These are phyloP conservation scores for Cataglyphis altisquamis DNA, from an alignment of 2,888 invertebrate genomes.

Conservation along the genomic window DNA sequence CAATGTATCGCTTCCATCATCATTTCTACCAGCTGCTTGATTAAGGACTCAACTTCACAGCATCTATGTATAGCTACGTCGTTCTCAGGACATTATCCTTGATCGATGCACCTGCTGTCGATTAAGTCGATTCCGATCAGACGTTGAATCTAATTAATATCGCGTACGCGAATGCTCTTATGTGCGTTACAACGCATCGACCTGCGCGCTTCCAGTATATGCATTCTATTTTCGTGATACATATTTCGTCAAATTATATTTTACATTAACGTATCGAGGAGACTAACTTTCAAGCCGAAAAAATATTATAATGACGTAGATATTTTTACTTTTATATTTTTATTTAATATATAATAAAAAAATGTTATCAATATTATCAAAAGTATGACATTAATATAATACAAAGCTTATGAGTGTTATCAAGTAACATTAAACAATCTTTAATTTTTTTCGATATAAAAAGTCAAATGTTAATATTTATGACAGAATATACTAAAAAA, in stretches of 20 bases:
- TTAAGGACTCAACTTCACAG: constrained; percentile 37
- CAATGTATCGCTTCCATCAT: background rate
- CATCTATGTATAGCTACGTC: background rate
- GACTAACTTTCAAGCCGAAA: background rate
- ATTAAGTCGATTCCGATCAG: constrained; percentile 51
- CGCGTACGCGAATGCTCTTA: background rate
- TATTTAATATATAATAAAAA: background rate
- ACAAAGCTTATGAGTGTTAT: background rate
- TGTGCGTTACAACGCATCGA: constrained; percentile 21
- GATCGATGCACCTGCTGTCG: constrained; percentile 59
- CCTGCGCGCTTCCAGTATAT: constrained; percentile 27
- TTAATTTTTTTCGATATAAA: background rate
- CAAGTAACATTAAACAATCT: background rate
- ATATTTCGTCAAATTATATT: constrained; percentile 34
- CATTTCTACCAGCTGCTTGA: constrained; percentile 31
- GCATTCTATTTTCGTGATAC: constrained; percentile 14
- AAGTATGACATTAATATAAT: background rate
- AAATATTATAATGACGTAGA: background rate
- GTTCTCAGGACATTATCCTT: constrained; percentile 55
- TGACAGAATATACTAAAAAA: background rate
- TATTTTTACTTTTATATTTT: background rate
- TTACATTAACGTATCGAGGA: background rate
- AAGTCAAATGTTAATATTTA: background rate
- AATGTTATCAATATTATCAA: background rate
- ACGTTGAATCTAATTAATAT: constrained; percentile 53